A percentile compares a stretch with the other conserved stretches of the same genome.
Conservation (phyloP, 2,888 invertebrate genomes). For the Melipona bicolor region DNA sequence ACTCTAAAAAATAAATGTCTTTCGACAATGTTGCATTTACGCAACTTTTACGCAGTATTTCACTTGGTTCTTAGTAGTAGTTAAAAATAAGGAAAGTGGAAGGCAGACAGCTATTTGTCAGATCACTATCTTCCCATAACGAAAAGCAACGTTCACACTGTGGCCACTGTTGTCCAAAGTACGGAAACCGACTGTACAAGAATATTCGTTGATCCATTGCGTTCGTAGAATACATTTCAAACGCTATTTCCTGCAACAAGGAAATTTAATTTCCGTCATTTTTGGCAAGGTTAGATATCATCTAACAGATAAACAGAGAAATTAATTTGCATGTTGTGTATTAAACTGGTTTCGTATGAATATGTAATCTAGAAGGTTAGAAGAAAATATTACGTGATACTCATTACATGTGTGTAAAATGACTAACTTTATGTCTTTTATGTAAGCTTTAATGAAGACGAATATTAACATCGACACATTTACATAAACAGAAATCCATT, state of each 20-base stretch:
- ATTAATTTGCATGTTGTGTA: background rate
- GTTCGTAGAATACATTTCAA: background rate
- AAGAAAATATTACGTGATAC: background rate
- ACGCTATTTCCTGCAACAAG: constrained; percentile 27
- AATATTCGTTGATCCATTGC: background rate
- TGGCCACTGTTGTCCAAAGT: background rate
- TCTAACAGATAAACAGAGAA: background rate
- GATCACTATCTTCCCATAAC: background rate
- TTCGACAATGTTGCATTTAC: background rate
- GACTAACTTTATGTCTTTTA: no score
- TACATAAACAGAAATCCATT: no score
- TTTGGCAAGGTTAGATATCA: background rate
- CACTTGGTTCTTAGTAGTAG: background rate
- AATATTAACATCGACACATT: no score
- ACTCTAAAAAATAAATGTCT: background rate
- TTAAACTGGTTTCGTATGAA: background rate
- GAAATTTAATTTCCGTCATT: background rate
- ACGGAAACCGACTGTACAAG: background rate
- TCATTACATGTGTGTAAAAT: no score
- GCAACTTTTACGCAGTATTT: background rate
- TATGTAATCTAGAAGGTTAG: no score
- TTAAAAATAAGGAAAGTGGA: background rate
- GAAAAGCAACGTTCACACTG: background rate
- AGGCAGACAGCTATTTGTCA: background rate
- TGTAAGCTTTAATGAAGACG: no score